Evolutionary conservation across 2,797 vertebrate genomes (phyloP).

Genomic region (Xiphorhynchus erythropygius): DNA sequence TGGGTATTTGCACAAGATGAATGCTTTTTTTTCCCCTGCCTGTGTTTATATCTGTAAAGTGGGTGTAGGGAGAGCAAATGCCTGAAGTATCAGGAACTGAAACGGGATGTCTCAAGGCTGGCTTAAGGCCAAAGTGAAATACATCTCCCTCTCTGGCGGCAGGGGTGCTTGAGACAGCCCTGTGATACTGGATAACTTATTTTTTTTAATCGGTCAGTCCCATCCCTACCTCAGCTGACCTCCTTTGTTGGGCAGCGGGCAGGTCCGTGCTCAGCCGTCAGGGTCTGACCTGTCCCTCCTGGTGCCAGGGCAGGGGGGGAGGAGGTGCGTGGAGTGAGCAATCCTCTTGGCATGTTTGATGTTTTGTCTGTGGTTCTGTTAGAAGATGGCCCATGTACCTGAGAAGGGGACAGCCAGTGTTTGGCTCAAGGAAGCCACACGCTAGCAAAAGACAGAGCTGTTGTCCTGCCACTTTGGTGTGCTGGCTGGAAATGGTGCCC

Average conservation of each 20-base stretch:
- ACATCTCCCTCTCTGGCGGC: slow-evolving; percentile 54
- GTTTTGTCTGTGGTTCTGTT: fast-evolving
- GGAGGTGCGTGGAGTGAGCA: fast-evolving
- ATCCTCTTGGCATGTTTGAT: fast-evolving
- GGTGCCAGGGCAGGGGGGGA: neutral
- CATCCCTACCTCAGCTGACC: neutral
- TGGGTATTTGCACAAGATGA: neutral
- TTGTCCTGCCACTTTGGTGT: fast-evolving
- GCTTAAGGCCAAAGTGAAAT: slow-evolving; percentile 59
- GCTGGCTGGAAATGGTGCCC: neutral
- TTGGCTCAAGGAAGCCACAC: fast-evolving
- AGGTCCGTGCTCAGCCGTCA: fast-evolving
- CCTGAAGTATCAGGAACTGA: slow-evolving; percentile 53
- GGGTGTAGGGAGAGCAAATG: slow-evolving; percentile 38
- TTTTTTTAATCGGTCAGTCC: slow-evolving; percentile 5
- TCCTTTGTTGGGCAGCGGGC: neutral
- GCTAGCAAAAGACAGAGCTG: neutral
- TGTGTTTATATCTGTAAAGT: slow-evolving; percentile 37
- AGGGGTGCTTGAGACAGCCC: slow-evolving; percentile 49
- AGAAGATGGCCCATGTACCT: fast-evolving
- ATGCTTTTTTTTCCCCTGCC: neutral
- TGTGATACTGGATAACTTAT: slow-evolving; percentile 47
- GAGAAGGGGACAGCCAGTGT: fast-evolving
- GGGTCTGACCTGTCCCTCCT: fast-evolving
- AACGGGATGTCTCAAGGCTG: slow-evolving; percentile 54